Percentiles rank a stretch among this genome's conserved stretches.
Evolutionary conservation across 2,888 invertebrate genomes (phyloP).

Genomic region (Xylota segnis): DNA sequence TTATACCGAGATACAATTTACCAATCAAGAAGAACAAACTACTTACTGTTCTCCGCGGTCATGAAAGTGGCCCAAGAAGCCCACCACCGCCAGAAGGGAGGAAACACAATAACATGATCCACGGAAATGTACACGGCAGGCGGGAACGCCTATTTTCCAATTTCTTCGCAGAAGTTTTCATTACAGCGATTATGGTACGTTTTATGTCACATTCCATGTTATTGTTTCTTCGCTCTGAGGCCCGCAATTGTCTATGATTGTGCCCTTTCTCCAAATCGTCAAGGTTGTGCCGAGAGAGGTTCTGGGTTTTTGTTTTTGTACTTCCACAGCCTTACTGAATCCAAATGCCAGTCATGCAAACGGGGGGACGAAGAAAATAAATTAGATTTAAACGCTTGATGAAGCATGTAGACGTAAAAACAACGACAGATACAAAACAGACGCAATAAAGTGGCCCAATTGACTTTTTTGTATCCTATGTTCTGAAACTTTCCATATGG

Average conservation of each 20-base stretch:
- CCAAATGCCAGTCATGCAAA: constrained; percentile 13
- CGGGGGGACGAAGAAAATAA: constrained; percentile 47
- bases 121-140: background rate
- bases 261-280: constrained; percentile 32
- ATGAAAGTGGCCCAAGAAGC: constrained; percentile 47
- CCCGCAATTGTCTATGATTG: constrained; percentile 37
- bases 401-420: constrained; percentile 43
- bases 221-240: constrained; percentile 27
- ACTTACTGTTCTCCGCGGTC: constrained; percentile 43
- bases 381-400: constrained; percentile 75
- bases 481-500: constrained; percentile 21
- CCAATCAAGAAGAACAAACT: constrained; percentile 60
- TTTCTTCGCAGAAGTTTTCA: constrained; percentile 28
- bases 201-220: constrained; percentile 34
- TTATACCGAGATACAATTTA: constrained; percentile 54
- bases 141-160: constrained; percentile 47
- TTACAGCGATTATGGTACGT: constrained; percentile 25
- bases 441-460: constrained; percentile 3
- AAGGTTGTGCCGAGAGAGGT: constrained; percentile 14
- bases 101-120: constrained; percentile 8
- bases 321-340: background rate
- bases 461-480: constrained; percentile 10
- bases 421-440: constrained; percentile 11
- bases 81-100: background rate
- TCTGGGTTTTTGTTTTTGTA: no score